Evolutionary conservation across 2,888 invertebrate genomes (phyloP), one percentile per base, ranked within the genome.

Genomic region (Lypha dubia): DNA sequence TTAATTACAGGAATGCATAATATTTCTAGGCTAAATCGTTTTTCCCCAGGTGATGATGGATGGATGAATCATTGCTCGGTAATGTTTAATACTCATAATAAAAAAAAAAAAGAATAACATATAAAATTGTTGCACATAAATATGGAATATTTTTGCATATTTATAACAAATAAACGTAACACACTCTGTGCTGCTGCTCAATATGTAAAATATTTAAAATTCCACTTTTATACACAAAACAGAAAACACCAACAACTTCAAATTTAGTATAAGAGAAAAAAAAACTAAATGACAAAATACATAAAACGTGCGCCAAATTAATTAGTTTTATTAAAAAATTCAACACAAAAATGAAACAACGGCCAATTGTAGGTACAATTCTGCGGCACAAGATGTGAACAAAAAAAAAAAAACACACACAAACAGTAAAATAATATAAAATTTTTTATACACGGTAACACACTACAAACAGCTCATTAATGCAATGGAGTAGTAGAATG

Each of bases 251-350:
- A 49, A 17, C 46, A 11, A 46, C 46, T 46, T 46, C 2, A 46
- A 5, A 6, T 17, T 7, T 13, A 41, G 15, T 41, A 46, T n/a
- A n/a, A n/a, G n/a, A n/a, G 6, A 24, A 22, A 28, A 24, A 82
- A 46, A 76, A 41, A 58, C 32, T 8, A 35, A 60, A 70, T 58
- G 44, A 76, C 49, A 65, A 22, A 68, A 28, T 53, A 60, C 32
- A 79, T 67, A 76, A 79, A 84, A 84, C 84, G 84, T 84, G 84
- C 76, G 71, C 62, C 71, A 80, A 76, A 84, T 84, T 68, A 76
- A 84, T 76, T 68, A 80, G n/a, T n/a, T 68, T 62, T 56, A 46
- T 67, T 62, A 60, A 60, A 44, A 53, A 38, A 35, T 41, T 15
- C 41, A 35, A 60, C 38, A 70, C 38, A 35, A 58, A 6, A 58